Conservation (phyloP, 2,113 vertebrate species). For the Cyprinus carpio region DNA sequence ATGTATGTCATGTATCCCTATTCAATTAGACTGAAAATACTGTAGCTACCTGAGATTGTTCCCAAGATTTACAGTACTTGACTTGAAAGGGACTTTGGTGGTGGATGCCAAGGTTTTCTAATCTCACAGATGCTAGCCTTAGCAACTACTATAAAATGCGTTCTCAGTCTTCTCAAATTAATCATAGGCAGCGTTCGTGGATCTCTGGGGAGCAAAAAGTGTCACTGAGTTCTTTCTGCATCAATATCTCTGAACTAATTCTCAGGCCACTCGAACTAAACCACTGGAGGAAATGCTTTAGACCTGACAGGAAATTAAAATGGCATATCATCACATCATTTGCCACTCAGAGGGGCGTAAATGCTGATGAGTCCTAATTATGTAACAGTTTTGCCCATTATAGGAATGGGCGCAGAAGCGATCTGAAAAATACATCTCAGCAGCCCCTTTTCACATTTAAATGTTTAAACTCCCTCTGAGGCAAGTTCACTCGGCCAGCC, state of each 20-base stretch:
- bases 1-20: too few relatives aligned
- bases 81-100: too few relatives aligned
- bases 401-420: background rate
- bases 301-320: constrained; percentile 17
- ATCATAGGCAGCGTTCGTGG: background rate
- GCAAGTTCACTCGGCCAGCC: background rate
- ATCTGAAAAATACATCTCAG: background rate
- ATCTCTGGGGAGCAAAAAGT: background rate
- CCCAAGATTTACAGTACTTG: too few relatives aligned
- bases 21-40: too few relatives aligned
- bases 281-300: background rate
- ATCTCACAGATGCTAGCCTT: background rate
- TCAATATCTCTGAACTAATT: background rate
- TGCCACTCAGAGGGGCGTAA: constrained; percentile 1
- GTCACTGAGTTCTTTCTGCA: background rate
- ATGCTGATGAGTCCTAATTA: constrained; percentile 19
- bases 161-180: background rate
- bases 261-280: background rate
- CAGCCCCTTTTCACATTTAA: background rate
- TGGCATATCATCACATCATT: constrained; percentile 4
- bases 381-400: background rate
- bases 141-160: background rate
- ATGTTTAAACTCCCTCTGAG: background rate
- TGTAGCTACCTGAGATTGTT: too few relatives aligned
- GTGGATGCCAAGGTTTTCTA: background rate